Conservation (phyloP, 2,113 vertebrate genomes). For the Orycteropus afer region DNA sequence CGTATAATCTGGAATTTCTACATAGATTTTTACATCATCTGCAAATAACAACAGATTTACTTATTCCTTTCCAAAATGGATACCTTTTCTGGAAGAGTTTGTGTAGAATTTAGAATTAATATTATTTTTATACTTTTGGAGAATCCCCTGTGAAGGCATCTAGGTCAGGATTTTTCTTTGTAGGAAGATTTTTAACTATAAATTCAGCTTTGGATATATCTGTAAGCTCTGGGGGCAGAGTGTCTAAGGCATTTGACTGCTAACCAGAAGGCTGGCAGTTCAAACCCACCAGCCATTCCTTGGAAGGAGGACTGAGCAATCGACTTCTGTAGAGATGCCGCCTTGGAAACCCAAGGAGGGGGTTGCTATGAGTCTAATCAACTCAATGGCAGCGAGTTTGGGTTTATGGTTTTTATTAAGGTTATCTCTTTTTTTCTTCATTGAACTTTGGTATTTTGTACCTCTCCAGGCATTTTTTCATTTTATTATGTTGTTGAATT, state of each 20-base stretch:
- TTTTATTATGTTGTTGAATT: constrained; percentile 24
- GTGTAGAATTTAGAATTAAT: not conserved
- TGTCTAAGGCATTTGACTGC: too few species aligned
- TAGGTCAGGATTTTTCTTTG: not conserved
- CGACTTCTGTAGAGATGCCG: too few species aligned
- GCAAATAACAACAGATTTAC: not conserved
- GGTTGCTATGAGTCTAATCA: too few species aligned
- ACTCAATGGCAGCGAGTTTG: too few species aligned
- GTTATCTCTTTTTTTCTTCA: not conserved
- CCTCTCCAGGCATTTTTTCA: not conserved
- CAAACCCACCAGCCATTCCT: too few species aligned
- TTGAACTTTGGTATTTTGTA: not conserved
- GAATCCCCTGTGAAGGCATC: not conserved
- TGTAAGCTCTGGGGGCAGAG: too few species aligned
- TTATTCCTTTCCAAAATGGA: not conserved
- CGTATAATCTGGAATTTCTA: not conserved
- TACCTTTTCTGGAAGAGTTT: not conserved
- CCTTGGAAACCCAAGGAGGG: too few species aligned
- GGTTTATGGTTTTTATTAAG: too few species aligned
- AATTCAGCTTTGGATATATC: not conserved
- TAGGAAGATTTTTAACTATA: not conserved
- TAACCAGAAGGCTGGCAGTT: too few species aligned
- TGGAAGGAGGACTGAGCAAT: too few species aligned
- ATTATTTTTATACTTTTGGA: not conserved
- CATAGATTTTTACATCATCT: not conserved